Base-by-base conservation (phyloP, 2,888 invertebrate species). In the Drosophila kokeensis region DNA sequence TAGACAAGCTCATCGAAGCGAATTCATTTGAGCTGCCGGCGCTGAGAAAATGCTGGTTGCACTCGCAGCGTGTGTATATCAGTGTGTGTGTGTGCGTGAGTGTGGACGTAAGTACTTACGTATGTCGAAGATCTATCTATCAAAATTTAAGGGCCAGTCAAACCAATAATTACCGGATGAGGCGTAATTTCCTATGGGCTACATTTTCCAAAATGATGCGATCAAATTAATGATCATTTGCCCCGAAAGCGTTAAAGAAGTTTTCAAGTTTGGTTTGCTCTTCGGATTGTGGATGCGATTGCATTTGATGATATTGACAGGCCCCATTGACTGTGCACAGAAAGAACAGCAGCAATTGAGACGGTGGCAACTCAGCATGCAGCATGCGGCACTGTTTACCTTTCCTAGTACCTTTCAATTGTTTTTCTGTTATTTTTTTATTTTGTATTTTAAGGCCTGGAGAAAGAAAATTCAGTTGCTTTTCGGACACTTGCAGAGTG, bases 91-190 rank as follows among this genome's bases (percentile, higher is more conserved):
- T 50, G n/a, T 38, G 10, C 52, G 27, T 29, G 29, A 34, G 38
- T 32, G 18, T 67, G 32, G 45, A 48, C 45, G 58, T 67, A 57
- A 42, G 64, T 69, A 79, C 69, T 69, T 69, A 69, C 57, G 69
- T 38, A 79, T 73, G 76, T 69, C 66, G 66, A 79, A 79, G 73
- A 83, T 79, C 81, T 73, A 87, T 87, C 85, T 81, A 84, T 87
- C 84, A 87, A 79, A 81, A 87, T 81, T 73, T 70, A 69, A 80
- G 80, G 76, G 80, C 72, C 72, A 32, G 79, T 48, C 54, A 79
- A 77, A 87, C 81, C 83, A 83, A 89, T 89, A 89, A 87, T 87
- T 89, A 87, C 89, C 86, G 87, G 87, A 87, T 89, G 89, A 83
- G 71, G 64, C 75, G 76, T 85, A 86, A 86, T 86, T 86, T 87